These are phyloP conservation scores for Uria aalge DNA, from an alignment of 2,113 vertebrate genomes.

Conservation along the genomic window DNA sequence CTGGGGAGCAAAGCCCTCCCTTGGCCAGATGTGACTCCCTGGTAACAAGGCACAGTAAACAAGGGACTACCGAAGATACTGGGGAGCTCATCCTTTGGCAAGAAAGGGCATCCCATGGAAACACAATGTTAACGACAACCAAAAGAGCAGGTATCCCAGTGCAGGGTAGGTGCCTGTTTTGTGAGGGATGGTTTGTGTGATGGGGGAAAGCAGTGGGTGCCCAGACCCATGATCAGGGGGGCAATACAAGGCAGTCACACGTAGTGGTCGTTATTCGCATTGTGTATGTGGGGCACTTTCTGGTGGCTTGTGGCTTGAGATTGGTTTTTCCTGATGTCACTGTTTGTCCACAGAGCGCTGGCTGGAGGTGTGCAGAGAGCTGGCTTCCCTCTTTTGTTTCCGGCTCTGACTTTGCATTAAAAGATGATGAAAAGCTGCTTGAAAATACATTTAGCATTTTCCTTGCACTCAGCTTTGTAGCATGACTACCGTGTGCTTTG, in stretches of 20 bases:
- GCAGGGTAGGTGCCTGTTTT: not conserved
- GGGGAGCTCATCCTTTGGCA: not conserved
- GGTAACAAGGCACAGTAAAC: not conserved
- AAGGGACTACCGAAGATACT: not conserved
- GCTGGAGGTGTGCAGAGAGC: not conserved
- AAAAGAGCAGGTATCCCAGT: fast-evolving
- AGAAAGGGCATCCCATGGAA: not conserved
- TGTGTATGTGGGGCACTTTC: not conserved
- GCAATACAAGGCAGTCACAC: not conserved
- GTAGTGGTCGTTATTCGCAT: not conserved
- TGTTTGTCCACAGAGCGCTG: not conserved
- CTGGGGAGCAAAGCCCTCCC: not conserved
- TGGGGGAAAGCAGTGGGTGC: not conserved
- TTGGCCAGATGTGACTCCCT: not conserved
- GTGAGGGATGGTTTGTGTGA: not conserved
- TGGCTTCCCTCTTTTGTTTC: constrained; percentile 1
- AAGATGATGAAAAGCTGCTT: constrained; percentile 21
- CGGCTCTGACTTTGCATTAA: not conserved
- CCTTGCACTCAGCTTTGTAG: constrained; percentile 12
- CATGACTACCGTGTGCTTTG: constrained; percentile 1
- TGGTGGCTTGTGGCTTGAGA: not conserved
- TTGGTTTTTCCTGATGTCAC: not conserved
- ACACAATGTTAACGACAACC: not conserved
- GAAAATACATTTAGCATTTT: constrained; percentile 13
- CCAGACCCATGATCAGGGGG: not conserved